A percentile compares a stretch with the other conserved stretches of the same genome.
phyloP scores from a whole-genome alignment of 2,113 vertebrate genomes.

The Gallinago jamesoni region DNA sequence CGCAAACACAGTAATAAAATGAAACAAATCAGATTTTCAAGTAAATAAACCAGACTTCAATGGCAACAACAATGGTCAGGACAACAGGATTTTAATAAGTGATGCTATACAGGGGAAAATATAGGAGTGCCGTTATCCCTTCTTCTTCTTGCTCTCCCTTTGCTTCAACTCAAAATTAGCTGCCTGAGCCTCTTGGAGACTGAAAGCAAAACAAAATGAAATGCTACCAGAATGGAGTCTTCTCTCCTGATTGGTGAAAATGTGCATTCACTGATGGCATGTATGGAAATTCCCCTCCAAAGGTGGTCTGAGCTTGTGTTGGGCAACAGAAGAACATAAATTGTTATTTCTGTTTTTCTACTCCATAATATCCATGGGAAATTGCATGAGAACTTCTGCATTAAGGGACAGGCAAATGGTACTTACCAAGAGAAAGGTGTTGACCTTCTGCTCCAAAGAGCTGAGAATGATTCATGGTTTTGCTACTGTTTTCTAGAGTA shows the following conservation, averaged over 20 bases:
- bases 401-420: not conserved
- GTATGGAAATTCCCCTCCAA: not conserved
- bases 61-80: slow-evolving; percentile 84
- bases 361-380: not conserved
- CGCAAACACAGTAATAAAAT: slow-evolving; percentile 90
- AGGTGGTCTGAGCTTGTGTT: not conserved
- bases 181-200: not conserved
- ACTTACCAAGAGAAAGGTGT: not conserved
- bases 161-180: not conserved
- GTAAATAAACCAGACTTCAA: slow-evolving; percentile 90
- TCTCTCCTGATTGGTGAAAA: not conserved
- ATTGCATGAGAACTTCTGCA: not conserved
- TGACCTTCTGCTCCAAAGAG: not conserved
- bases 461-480: rapidly evolving
- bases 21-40: slow-evolving; percentile 91
- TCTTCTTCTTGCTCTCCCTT: not conserved
- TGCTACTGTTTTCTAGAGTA: not conserved
- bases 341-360: not conserved
- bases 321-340: not conserved
- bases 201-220: not conserved
- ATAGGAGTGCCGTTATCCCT: not conserved
- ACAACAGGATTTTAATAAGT: slow-evolving; percentile 86
- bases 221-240: not conserved
- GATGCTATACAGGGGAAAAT: slow-evolving; percentile 69
- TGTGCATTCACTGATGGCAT: not conserved